These are phyloP conservation scores for Xestia c-nigrum DNA, from an alignment of 2,888 invertebrate species.

Conservation along the genomic window DNA sequence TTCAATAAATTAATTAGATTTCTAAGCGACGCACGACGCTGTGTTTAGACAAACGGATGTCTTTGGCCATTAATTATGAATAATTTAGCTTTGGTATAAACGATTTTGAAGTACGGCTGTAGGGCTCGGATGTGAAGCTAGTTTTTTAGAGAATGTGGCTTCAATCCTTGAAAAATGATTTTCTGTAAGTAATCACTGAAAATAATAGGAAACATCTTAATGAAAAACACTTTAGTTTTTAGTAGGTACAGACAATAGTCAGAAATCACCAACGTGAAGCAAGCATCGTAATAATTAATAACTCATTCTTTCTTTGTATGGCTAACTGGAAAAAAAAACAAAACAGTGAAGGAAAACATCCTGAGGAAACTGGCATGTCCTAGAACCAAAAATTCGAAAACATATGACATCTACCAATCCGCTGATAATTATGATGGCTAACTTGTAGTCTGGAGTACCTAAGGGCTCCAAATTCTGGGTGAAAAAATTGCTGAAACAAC, in stretches of 20 bases:
- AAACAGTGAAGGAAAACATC: too few relatives aligned
- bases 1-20: constrained; percentile 52
- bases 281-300: too few relatives aligned
- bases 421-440: too few relatives aligned
- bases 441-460: too few relatives aligned
- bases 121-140: neutral
- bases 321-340: too few relatives aligned
- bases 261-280: neutral
- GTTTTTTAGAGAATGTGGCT: neutral
- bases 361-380: too few relatives aligned
- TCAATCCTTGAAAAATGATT: neutral
- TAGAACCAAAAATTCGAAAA: too few relatives aligned
- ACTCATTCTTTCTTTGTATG: neutral
- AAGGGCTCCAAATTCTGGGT: too few relatives aligned
- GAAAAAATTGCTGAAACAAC: neutral
- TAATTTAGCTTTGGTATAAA: constrained; percentile 2
- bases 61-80: constrained; percentile 33
- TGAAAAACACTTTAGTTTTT: neutral
- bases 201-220: neutral
- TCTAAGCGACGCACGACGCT: constrained; percentile 27
- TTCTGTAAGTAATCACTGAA: neutral
- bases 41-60: constrained; percentile 32
- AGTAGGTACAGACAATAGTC: neutral
- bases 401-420: too few relatives aligned
- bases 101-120: neutral